Conservation (phyloP, 2,888 invertebrate species). For the Apoda limacodes region DNA sequence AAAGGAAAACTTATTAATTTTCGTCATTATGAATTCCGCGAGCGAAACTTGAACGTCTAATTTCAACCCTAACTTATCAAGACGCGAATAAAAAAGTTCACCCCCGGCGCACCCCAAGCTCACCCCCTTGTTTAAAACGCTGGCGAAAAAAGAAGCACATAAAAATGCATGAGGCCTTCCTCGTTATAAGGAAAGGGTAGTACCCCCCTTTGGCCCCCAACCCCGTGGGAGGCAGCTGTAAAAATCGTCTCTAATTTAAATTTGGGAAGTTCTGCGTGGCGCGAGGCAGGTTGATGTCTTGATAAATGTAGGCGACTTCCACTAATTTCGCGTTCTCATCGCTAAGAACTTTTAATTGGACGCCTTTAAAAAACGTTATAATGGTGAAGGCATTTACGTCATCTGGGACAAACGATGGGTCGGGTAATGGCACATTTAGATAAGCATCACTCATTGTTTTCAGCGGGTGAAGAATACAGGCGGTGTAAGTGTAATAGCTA, state of each 20-base stretch:
- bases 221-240: constrained; percentile 64
- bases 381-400: constrained; percentile 58
- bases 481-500: too few species aligned
- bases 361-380: constrained; percentile 49
- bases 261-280: constrained; percentile 68
- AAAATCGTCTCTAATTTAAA: constrained; percentile 72
- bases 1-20: constrained; percentile 70
- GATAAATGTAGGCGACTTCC: constrained; percentile 66
- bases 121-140: constrained; percentile 72
- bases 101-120: constrained; percentile 59
- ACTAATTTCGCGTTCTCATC: constrained; percentile 65
- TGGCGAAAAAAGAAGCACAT: constrained; percentile 72
- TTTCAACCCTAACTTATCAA: constrained; percentile 72
- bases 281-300: constrained; percentile 66
- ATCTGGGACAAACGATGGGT: constrained; percentile 51
- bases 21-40: constrained; percentile 71
- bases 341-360: constrained; percentile 65
- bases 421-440: constrained; percentile 44
- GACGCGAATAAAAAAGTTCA: constrained; percentile 71
- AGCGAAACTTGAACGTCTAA: constrained; percentile 71
- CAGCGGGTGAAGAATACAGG: constrained; percentile 23
- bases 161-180: constrained; percentile 73
- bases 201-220: constrained; percentile 45
- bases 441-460: constrained; percentile 62
- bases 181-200: constrained; percentile 72